Conservation (phyloP, 2,888 invertebrate species). For the Leptinotarsa rubiginosa region DNA sequence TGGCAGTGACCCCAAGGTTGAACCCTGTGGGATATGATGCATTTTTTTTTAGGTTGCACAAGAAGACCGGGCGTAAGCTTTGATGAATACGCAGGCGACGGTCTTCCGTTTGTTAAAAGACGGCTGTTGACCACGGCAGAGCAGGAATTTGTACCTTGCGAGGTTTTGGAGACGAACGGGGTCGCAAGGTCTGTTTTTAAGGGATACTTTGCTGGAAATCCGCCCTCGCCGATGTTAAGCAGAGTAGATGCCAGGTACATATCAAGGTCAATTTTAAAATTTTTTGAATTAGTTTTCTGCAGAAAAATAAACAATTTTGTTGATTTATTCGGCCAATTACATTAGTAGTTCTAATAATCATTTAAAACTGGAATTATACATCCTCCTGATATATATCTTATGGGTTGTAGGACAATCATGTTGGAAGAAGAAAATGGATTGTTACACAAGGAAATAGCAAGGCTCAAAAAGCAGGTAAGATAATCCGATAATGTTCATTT, state of each 20-base stretch:
- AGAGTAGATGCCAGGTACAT: constrained; percentile 60
- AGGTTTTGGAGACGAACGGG: constrained; percentile 47
- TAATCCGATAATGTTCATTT: neutral
- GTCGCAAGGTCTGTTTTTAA: constrained; percentile 55
- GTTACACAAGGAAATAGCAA: constrained; percentile 76
- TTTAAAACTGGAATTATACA: no score
- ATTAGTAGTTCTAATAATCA: no score
- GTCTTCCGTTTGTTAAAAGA: constrained; percentile 62
- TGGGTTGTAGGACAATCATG: constrained; percentile 64
- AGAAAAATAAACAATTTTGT: no score
- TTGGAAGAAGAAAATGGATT: constrained; percentile 77
- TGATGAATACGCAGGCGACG: constrained; percentile 61
- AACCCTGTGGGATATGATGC: neutral
- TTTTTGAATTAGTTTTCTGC: no score
- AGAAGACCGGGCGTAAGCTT: constrained; percentile 55
- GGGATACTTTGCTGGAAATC: constrained; percentile 64
- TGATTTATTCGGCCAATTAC: no score
- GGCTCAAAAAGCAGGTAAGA: constrained; percentile 75
- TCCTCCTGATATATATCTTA: neutral
- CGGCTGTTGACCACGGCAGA: constrained; percentile 57
- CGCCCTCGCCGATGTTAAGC: constrained; percentile 60
- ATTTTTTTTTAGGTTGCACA: constrained; percentile 41
- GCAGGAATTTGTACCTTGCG: constrained; percentile 50
- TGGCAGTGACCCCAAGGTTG: neutral
- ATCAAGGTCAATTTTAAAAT: neutral